Percentiles rank a stretch among this genome's conserved stretches.
These are phyloP conservation scores for Trochalopteron elliotii DNA, from an alignment of 2,113 vertebrate species.

Conservation along the genomic window DNA sequence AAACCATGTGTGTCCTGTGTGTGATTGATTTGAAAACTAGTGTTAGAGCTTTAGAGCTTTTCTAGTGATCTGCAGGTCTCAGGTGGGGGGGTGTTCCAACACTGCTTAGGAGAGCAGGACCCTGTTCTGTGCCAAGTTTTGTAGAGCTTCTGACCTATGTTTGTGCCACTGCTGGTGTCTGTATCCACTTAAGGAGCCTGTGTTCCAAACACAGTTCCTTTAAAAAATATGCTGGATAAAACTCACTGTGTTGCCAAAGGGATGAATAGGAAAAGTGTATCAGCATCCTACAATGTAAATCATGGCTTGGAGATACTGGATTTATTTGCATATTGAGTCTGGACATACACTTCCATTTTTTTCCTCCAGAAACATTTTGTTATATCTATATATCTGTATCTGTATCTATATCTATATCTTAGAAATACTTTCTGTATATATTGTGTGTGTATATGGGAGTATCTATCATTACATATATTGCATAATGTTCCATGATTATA, in stretches of 20 bases:
- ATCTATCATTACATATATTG: not conserved
- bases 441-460: not conserved
- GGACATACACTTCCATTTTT: not conserved
- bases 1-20: not conserved
- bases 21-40: not conserved
- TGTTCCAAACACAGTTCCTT: not conserved
- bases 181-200: not conserved
- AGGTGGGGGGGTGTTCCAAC: accelerated
- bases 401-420: not conserved
- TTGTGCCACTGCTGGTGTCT: not conserved
- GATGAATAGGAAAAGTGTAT: not conserved
- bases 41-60: not conserved
- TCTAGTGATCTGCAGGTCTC: not conserved
- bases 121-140: not conserved
- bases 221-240: not conserved
- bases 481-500: not conserved
- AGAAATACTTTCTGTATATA: not conserved
- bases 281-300: not conserved
- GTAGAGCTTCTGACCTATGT: not conserved
- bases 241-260: not conserved
- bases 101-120: not conserved
- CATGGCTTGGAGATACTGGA: not conserved
- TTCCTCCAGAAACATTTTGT: not conserved
- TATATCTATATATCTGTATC: not conserved
- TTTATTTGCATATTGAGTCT: not conserved